Evolutionary conservation across 1,140 invertebrate species (phyloP), one percentile per base, ranked within the genome.

Genomic region (Mylabris phalerata): DNA sequence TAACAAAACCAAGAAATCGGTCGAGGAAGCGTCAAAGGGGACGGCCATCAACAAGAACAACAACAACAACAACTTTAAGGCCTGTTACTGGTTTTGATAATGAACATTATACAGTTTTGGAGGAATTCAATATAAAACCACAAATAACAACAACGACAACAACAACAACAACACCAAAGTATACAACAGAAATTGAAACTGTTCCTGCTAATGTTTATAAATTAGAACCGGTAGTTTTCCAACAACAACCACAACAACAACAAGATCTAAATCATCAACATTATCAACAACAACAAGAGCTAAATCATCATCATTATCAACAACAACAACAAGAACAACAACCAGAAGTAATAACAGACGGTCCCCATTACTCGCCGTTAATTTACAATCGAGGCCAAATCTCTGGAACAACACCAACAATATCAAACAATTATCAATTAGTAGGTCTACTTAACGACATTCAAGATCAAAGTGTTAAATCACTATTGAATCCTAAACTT

Each of bases 391-490:
- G 44, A 48, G 50, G 39, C 26, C 46, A 58, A 57, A 47, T 40
- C 48, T 5, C 27, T 2, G 6, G 5, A 39, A 45, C 45, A 24
- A 57, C 39, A 50, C 11, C 39, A 59, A 47, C 25, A 50, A 48
- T 38, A 51, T 70, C 77, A 0, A 75, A 82, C 48, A 80, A 78
- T 9, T 76, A 79, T 0, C 77, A 80, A 52, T 69, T 84, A 32
- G 79, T 81, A 7, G 79, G 80, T 1, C 65, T 83, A 19, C 79
- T 84, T 0, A 85, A 84, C 64, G 79, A 81, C 9, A 69, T 85
- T 13, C 70, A 83, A 58, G 82, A 84, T 48, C 71, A 68, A 66
- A 61, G 68, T 32, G 62, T 73, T 25, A 52, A 69, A 49, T 63
- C 70, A 38, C 51, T 73, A 38, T 45, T 73, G 42, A 56, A 61